These are phyloP conservation scores for Macrotis lagotis DNA, from an alignment of 2,113 vertebrate species.

Conservation along the genomic window DNA sequence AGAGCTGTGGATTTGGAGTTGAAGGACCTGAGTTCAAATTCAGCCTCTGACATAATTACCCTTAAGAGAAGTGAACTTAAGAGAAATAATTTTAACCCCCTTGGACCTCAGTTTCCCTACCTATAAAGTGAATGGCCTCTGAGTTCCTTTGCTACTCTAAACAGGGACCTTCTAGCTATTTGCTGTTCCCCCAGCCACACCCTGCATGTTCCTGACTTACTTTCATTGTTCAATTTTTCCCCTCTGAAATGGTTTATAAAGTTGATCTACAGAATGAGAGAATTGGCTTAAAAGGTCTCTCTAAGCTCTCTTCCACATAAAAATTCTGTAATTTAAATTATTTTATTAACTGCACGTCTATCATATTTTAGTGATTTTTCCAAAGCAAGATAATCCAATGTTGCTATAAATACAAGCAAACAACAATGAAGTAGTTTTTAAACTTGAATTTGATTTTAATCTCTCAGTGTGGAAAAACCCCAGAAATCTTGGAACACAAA, in stretches of 20 bases:
- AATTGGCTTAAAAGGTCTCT: neutral
- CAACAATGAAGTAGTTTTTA: slow-evolving; percentile 18
- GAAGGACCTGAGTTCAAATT: neutral
- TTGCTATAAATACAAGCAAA: slow-evolving; percentile 39
- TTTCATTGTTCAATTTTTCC: neutral
- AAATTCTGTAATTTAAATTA: neutral
- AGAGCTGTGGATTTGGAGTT: neutral
- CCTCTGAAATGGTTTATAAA: neutral
- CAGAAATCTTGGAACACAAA: slow-evolving; percentile 55
- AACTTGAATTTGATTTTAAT: slow-evolving; percentile 48
- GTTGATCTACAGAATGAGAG: neutral
- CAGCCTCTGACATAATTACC: neutral
- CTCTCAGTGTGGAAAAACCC: slow-evolving; percentile 44
- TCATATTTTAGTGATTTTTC: slow-evolving; percentile 26
- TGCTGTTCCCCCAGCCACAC: neutral
- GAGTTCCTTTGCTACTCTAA: neutral
- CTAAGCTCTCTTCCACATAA: neutral
- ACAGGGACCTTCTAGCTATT: neutral
- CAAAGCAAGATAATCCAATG: neutral
- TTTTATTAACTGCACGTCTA: neutral
- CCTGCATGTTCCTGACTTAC: neutral
- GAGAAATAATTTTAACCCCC: neutral
- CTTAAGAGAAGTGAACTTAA: neutral
- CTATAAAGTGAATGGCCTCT: neutral
- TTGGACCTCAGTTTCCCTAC: neutral